Conservation (phyloP, 2,113 vertebrate genomes). For the Dendrocopos noguchii region DNA sequence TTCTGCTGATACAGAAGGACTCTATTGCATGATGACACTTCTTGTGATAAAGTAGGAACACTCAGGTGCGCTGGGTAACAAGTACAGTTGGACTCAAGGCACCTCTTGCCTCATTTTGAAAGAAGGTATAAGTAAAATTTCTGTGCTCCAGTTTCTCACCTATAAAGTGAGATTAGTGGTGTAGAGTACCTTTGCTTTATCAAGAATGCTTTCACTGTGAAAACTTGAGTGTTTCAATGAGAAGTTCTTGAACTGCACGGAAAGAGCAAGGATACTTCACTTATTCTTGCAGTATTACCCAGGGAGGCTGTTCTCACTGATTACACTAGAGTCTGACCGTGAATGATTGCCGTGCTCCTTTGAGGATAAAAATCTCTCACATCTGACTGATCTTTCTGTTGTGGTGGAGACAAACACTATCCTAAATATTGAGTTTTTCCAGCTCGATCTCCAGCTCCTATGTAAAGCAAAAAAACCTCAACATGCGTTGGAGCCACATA, state of each 20-base stretch:
- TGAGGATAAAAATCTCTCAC: background rate
- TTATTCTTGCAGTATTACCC: background rate
- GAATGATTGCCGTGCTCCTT: conserved; percentile 12
- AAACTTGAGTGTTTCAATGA: background rate
- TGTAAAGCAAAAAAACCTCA: background rate
- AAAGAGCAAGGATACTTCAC: background rate
- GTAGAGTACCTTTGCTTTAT: background rate
- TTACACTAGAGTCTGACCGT: background rate
- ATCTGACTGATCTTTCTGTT: background rate
- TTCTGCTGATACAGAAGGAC: background rate
- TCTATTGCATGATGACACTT: background rate
- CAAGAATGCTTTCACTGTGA: background rate
- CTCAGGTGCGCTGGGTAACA: background rate
- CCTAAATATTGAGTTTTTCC: background rate
- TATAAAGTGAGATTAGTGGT: background rate
- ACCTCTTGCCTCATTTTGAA: background rate
- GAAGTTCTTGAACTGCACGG: background rate
- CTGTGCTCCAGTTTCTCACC: background rate
- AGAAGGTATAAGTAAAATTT: background rate
- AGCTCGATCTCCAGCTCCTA: background rate
- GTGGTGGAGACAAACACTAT: background rate
- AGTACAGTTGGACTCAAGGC: background rate
- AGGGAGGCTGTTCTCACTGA: background rate
- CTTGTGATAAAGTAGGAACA: background rate
- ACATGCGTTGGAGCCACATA: fast-evolving